Evolutionary conservation across 2,113 vertebrate species (phyloP).

Genomic region (Coptodon rendalli): DNA sequence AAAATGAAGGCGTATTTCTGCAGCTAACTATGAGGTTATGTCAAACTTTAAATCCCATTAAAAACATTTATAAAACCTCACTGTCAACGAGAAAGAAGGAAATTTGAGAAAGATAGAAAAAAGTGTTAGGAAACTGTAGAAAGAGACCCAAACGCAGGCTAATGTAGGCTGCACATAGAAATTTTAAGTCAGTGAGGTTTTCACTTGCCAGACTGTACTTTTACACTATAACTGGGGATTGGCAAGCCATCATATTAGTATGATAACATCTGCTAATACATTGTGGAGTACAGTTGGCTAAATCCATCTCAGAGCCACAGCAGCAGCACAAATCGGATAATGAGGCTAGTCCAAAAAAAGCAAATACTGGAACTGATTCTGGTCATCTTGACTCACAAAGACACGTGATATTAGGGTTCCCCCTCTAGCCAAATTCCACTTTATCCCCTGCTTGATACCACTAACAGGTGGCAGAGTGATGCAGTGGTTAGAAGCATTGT

Average conservation of each 20-base stretch:
- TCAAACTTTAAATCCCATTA: not conserved
- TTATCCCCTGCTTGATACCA: not conserved
- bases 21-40: not conserved
- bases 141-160: not conserved
- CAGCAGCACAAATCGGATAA: not conserved
- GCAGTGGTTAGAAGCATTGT: not conserved
- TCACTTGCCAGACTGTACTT: not conserved
- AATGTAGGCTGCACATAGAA: not conserved
- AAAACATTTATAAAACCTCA: not conserved
- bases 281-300: not conserved
- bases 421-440: not conserved
- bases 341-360: not conserved
- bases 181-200: not conserved
- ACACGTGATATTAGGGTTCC: not conserved
- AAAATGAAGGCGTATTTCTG: not conserved
- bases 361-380: not conserved
- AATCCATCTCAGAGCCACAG: not conserved
- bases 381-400: not conserved
- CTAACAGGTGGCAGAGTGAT: not conserved
- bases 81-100: fast-evolving
- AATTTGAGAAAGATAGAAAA: not conserved
- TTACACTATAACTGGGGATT: not conserved
- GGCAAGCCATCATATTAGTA: not conserved
- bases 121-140: not conserved
- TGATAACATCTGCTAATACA: not conserved